These are phyloP conservation scores for Plecturocebus donacophilus DNA, from an alignment of 2,113 vertebrate species.

Conservation along the genomic window DNA sequence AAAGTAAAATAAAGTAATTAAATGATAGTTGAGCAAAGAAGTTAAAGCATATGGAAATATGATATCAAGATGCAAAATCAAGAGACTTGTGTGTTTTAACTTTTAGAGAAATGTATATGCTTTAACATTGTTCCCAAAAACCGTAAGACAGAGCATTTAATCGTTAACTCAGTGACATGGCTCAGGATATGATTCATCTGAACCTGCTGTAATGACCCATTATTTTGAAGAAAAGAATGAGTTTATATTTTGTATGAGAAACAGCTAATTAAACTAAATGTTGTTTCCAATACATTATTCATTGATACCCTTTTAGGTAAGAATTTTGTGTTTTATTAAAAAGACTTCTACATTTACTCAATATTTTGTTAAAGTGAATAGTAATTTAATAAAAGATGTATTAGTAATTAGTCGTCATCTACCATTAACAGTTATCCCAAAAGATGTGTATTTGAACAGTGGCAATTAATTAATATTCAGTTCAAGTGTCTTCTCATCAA, in stretches of 20 bases:
- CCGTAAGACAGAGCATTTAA: slow-evolving; percentile 27
- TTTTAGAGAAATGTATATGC: slow-evolving; percentile 11
- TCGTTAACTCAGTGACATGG: slow-evolving; percentile 49
- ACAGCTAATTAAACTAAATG: slow-evolving; percentile 36
- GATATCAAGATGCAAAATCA: neutral
- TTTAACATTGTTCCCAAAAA: neutral
- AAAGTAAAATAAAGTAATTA: slow-evolving; percentile 23
- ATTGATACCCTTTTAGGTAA: slow-evolving; percentile 2
- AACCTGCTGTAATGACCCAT: slow-evolving; percentile 45
- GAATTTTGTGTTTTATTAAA: slow-evolving; percentile 44
- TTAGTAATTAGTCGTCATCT: slow-evolving; percentile 31
- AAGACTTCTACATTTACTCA: slow-evolving; percentile 36
- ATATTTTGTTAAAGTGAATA: neutral
- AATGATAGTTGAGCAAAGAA: slow-evolving; percentile 42
- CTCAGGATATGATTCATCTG: slow-evolving; percentile 70
- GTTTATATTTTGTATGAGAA: slow-evolving; percentile 54
- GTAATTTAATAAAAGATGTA: slow-evolving; percentile 35
- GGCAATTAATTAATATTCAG: slow-evolving; percentile 26
- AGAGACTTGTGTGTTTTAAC: neutral
- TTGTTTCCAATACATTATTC: neutral
- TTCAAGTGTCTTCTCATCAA: slow-evolving; percentile 6
- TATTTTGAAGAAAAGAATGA: slow-evolving; percentile 52
- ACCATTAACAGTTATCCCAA: neutral
- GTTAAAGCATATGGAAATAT: neutral
- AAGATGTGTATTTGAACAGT: slow-evolving; percentile 55